Evolutionary conservation across 2,797 vertebrate genomes (phyloP).

Genomic region (Taenioides sp.): DNA sequence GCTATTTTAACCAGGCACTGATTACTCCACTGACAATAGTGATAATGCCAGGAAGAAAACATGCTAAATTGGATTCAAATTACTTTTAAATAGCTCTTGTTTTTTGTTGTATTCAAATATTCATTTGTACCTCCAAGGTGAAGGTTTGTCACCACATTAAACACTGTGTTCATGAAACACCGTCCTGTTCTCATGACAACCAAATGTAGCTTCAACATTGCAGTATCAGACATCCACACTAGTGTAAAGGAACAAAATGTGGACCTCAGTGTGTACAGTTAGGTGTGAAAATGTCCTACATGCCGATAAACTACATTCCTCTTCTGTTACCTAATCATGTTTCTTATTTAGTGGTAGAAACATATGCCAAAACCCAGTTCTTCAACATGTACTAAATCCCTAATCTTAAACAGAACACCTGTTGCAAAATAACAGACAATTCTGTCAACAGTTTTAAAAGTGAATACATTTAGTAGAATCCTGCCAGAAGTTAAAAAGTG

Average conservation of each 20-base stretch:
- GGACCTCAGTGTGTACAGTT: background rate
- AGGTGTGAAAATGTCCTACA: background rate
- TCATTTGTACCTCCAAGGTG: background rate
- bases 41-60: background rate
- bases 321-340: background rate
- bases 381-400: too few species aligned
- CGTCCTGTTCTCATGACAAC: slow-evolving; percentile 3
- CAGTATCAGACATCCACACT: background rate
- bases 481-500: too few species aligned
- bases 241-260: background rate
- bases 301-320: too few species aligned
- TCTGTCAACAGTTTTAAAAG: too few species aligned
- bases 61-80: background rate
- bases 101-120: background rate
- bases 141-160: background rate
- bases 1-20: background rate
- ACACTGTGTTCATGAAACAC: background rate
- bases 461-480: too few species aligned
- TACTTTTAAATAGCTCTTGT: background rate
- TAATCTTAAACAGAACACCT: too few species aligned
- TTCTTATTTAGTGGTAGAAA: background rate
- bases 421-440: too few species aligned
- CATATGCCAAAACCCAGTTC: too few species aligned
- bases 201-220: background rate
- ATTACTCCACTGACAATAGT: background rate